Evolutionary conservation across 53 echinoderm and acorn worm species (phyloP).

Genomic region (Echinometra lucunter): DNA sequence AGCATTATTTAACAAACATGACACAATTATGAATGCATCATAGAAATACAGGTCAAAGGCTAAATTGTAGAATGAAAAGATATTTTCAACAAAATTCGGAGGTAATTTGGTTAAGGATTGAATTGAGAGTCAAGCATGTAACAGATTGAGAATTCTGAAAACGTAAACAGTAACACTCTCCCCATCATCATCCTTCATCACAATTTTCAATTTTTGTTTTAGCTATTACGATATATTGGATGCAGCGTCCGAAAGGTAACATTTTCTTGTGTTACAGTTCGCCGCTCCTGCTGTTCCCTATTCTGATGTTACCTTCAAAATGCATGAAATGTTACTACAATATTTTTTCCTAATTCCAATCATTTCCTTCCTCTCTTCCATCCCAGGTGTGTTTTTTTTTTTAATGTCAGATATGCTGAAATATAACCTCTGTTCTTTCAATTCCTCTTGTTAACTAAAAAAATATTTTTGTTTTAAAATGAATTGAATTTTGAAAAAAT

Average conservation of each 20-base stretch:
- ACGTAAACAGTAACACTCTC: neutral
- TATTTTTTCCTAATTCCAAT: neutral
- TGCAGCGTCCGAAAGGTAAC: slow-evolving; percentile 65
- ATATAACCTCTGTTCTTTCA: neutral
- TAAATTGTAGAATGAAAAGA: neutral
- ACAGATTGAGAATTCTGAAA: neutral
- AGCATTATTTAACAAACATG: no score
- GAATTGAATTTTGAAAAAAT: neutral
- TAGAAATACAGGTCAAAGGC: neutral
- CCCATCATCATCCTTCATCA: neutral
- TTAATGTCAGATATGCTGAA: neutral
- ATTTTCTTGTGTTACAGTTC: slow-evolving; percentile 47
- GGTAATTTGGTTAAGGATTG: neutral
- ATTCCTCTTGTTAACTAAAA: neutral
- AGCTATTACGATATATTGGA: slow-evolving; percentile 63
- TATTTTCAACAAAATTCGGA: neutral
- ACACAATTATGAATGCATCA: neutral
- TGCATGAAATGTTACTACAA: slow-evolving; percentile 35
- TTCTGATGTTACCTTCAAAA: slow-evolving; percentile 46
- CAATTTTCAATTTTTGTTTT: slow-evolving; percentile 50
- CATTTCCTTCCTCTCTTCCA: slow-evolving; percentile 17
- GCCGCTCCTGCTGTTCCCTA: slow-evolving; percentile 48
- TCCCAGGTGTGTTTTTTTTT: neutral
- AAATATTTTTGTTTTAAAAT: neutral
- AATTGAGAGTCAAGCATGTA: neutral